Percentiles rank a stretch among this genome's conserved stretches.
These are phyloP conservation scores for Netelia virgata DNA, from an alignment of 2,888 invertebrate species.

Conservation along the genomic window DNA sequence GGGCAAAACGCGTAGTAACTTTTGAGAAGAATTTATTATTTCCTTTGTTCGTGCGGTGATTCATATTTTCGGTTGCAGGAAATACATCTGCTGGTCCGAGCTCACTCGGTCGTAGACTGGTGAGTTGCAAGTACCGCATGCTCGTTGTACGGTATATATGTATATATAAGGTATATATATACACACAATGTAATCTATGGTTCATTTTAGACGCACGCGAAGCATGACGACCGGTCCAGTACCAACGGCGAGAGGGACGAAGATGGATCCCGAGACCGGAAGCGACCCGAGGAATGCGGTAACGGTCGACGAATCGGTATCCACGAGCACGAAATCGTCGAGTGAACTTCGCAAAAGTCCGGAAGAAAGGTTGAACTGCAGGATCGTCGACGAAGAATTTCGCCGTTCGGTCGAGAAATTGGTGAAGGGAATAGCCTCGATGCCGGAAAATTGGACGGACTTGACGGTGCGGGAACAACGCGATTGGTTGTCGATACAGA, in stretches of 20 bases:
- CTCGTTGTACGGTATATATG: neutral
- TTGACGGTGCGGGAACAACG: slow-evolving; percentile 57
- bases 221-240: slow-evolving; percentile 21
- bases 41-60: neutral
- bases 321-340: neutral
- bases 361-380: slow-evolving; percentile 7
- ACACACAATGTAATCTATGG: neutral
- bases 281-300: neutral
- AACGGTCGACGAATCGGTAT: slow-evolving; percentile 1
- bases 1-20: too few relatives aligned
- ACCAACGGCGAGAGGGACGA: neutral
- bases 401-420: slow-evolving; percentile 1
- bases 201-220: slow-evolving; percentile 5
- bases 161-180: neutral
- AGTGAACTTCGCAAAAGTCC: neutral
- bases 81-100: neutral
- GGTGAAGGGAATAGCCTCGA: neutral
- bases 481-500: slow-evolving; percentile 30
- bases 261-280: slow-evolving; percentile 19
- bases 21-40: neutral
- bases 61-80: slow-evolving; percentile 15
- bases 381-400: slow-evolving; percentile 3
- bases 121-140: neutral
- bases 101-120: neutral
- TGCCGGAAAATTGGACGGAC: slow-evolving; percentile 58